Percentiles rank a stretch among this genome's conserved stretches.
These are phyloP conservation scores for Molossus molossus DNA, from an alignment of 2,797 vertebrate species.

Conservation along the genomic window DNA sequence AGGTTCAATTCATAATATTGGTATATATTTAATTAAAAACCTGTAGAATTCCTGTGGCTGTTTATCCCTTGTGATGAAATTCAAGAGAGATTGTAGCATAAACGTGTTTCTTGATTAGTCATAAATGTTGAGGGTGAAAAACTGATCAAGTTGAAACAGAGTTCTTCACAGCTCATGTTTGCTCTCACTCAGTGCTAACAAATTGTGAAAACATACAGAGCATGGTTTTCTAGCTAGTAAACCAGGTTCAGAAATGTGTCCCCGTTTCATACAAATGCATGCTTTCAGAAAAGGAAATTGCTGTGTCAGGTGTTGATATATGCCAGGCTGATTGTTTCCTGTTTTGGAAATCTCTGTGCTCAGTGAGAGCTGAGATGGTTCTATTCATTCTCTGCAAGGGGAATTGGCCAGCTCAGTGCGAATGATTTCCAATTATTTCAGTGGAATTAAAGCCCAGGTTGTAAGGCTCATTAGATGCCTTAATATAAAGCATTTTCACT, in stretches of 20 bases:
- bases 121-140: background rate
- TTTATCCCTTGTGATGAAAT: background rate
- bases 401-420: constrained; percentile 13
- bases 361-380: background rate
- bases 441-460: background rate
- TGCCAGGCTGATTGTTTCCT: constrained; percentile 63
- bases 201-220: background rate
- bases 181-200: background rate
- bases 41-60: background rate
- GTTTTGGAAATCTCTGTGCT: constrained; percentile 52
- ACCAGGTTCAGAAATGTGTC: background rate
- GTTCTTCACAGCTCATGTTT: background rate
- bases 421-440: constrained; percentile 35
- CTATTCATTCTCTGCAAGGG: background rate
- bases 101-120: constrained; percentile 43
- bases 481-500: background rate
- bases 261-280: constrained; percentile 42
- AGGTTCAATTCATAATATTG: background rate
- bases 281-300: constrained; percentile 61
- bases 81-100: background rate
- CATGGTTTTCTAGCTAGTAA: background rate
- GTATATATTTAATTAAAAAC: constrained; percentile 3
- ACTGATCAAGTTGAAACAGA: background rate
- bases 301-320: background rate
- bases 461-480: background rate